A percentile compares a stretch with the other conserved stretches of the same genome.
Conservation (phyloP, 2,113 vertebrate species). For the Tor tambroides region DNA sequence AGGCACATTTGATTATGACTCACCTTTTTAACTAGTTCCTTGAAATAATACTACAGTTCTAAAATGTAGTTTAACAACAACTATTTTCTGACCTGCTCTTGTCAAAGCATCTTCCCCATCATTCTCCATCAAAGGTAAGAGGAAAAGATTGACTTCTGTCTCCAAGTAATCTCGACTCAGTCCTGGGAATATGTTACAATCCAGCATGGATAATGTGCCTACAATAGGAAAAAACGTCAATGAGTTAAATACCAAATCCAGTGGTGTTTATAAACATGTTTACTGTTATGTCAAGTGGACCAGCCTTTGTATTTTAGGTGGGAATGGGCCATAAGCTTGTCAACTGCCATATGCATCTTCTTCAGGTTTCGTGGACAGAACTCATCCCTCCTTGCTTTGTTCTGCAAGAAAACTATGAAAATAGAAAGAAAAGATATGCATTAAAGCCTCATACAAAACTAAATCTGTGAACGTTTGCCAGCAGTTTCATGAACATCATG, state of each 20-base stretch:
- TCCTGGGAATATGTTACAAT: constrained; percentile 88
- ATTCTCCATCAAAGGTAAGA: constrained; percentile 83
- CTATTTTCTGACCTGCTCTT: constrained; percentile 74
- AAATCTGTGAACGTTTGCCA: no score
- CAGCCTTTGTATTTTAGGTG: constrained; percentile 90
- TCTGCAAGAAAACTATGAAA: constrained; percentile 87
- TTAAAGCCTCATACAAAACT: no score
- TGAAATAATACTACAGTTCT: not conserved
- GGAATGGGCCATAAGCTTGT: constrained; percentile 89
- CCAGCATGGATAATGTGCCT: constrained; percentile 90
- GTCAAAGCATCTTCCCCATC: constrained; percentile 82
- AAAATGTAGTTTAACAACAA: not conserved
- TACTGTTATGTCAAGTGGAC: not conserved
- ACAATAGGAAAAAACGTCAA: not conserved
- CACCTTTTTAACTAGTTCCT: no score
- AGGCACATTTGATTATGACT: no score
- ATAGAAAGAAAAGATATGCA: not conserved
- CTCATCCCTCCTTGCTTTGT: constrained; percentile 85
- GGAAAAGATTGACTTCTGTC: constrained; percentile 87
- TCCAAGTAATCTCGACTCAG: constrained; percentile 82
- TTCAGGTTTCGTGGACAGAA: constrained; percentile 88
- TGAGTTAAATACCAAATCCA: not conserved
- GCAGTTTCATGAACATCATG: no score
- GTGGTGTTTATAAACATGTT: not conserved
- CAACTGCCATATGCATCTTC: constrained; percentile 85